Conservation (phyloP, 1,140 invertebrate species). For the Leptinotarsa lineolata region DNA sequence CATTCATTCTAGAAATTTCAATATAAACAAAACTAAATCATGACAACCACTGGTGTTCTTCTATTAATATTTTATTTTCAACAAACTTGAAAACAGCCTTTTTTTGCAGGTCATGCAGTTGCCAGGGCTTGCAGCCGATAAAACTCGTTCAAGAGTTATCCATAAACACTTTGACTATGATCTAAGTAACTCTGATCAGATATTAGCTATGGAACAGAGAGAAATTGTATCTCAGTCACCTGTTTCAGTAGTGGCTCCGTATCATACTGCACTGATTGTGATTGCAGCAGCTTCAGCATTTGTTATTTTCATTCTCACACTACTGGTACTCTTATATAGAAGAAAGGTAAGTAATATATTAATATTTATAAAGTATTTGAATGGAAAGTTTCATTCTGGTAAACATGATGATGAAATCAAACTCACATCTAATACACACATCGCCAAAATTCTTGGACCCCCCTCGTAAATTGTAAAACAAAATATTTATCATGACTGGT, state of each 20-base stretch:
- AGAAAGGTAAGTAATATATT: slow-evolving; percentile 57
- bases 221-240: slow-evolving; percentile 70
- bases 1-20: too few relatives aligned
- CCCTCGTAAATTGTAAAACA: too few relatives aligned
- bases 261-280: slow-evolving; percentile 72
- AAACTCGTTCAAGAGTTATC: slow-evolving; percentile 66
- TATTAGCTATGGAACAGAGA: slow-evolving; percentile 66
- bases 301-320: slow-evolving; percentile 70
- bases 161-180: slow-evolving; percentile 60
- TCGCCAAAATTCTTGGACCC: too few relatives aligned
- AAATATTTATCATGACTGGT: too few relatives aligned
- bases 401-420: too few relatives aligned
- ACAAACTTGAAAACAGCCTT: too few relatives aligned
- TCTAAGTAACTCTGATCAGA: slow-evolving; percentile 52
- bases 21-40: too few relatives aligned
- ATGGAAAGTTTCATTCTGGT: too few relatives aligned
- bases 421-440: too few relatives aligned
- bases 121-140: slow-evolving; percentile 65
- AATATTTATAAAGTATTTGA: too few relatives aligned
- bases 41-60: too few relatives aligned
- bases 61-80: too few relatives aligned
- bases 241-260: slow-evolving; percentile 67
- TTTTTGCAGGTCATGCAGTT: slow-evolving; percentile 61
- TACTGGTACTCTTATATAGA: slow-evolving; percentile 70
- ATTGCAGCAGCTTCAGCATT: slow-evolving; percentile 72